Conservation (phyloP, 2,113 vertebrate genomes). For the Bagarius yarrelli region DNA sequence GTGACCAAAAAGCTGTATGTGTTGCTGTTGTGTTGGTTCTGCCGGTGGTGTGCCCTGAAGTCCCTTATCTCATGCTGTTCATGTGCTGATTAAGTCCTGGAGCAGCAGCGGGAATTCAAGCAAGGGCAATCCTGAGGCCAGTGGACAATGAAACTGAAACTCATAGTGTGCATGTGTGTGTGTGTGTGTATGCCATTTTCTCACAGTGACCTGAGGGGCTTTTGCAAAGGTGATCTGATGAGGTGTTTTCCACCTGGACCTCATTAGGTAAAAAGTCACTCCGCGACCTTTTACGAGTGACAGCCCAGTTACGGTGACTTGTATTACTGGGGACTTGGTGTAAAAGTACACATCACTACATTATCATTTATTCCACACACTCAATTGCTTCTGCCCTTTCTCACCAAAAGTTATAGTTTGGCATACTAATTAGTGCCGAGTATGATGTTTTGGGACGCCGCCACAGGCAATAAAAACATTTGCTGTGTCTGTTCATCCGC, state of each 20-base stretch:
- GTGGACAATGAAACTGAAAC: neutral
- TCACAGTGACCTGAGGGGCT: constrained; percentile 24
- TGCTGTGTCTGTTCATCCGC: neutral
- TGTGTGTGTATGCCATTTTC: constrained; percentile 24
- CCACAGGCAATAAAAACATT: neutral
- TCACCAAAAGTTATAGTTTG: constrained; percentile 11
- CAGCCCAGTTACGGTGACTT: constrained; percentile 15
- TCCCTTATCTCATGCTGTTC: neutral
- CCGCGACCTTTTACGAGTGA: constrained; percentile 25
- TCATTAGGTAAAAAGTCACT: constrained; percentile 42
- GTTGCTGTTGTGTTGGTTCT: neutral
- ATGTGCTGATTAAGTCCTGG: neutral
- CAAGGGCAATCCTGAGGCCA: constrained; percentile 21
- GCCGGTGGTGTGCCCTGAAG: neutral
- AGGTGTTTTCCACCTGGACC: constrained; percentile 34
- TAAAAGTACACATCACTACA: constrained; percentile 22
- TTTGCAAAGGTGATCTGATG: constrained; percentile 29
- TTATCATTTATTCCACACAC: constrained; percentile 15
- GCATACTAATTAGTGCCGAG: constrained; percentile 16
- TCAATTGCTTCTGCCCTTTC: constrained; percentile 3
- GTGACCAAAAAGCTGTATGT: no score
- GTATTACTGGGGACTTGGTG: constrained; percentile 8
- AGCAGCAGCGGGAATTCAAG: neutral
- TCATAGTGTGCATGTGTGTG: neutral
- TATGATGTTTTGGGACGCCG: neutral